Base-by-base conservation (phyloP, 2,888 invertebrate genomes). In the Scrobipalpa atriplicella region DNA sequence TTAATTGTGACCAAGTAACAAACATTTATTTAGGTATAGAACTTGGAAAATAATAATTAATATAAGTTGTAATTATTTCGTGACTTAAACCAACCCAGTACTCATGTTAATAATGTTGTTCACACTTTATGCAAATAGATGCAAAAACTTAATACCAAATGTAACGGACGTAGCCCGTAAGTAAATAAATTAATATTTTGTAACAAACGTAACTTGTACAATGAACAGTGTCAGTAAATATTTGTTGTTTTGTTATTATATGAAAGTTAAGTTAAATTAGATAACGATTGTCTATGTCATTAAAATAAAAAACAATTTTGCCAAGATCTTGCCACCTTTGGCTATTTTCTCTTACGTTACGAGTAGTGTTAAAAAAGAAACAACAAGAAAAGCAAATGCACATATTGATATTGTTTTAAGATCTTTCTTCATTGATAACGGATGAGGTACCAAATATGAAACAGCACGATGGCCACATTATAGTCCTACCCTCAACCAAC, bases 101-200 rank as follows among this genome's bases (percentile, higher is more conserved):
- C 13, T 11, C 43, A 43, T 43, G 43, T 19, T 19, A 52, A 19
- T 52, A n/a, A 18, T 18, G 52, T 52, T 52, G 52, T 52, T 52
- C 52, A 52, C 19, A 52, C 19, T 52, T 52, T 19, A 19, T 52
- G 52, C 19, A 52, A 52, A 52, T 52, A 16, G 9, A 52, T 19
- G 16, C 52, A 52, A 52, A 16, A 52, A 18, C 7, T 52, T 43
- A 43, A 43, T 13, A 9, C 43, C 43, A 13, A 43, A 13, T 43
- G 43, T 43, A 43, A 43, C 43, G 43, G 43, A 43, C 43, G 13
- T 43, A 2, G 13, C 39, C 5, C 5, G 43, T 43, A 13, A 43
- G 13, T 43, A 43, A 43, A 13, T 43, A 13, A 43, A 2, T 43
- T 13, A 2, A 13, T 43, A 10, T 13, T 3, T 43, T 43, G 43